phyloP scores from a whole-genome alignment of 2,888 invertebrate species.

The Dryadula phaetusa region DNA sequence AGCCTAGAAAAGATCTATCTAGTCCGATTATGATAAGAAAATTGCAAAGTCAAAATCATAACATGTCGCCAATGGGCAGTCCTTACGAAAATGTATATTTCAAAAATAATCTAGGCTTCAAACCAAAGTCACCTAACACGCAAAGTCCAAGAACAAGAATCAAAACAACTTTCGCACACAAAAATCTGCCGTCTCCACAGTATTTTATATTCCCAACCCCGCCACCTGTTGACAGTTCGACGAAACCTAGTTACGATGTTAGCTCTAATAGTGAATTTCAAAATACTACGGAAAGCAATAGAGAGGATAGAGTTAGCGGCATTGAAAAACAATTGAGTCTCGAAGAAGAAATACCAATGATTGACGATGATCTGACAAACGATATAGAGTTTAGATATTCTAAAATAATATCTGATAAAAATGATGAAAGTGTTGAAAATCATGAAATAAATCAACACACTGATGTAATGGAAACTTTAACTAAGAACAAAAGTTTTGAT shows the following conservation, averaged over 20 bases:
- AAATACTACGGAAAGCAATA: constrained; percentile 32
- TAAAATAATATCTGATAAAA: constrained; percentile 49
- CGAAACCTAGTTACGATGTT: constrained; percentile 59
- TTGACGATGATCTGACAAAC: constrained; percentile 76
- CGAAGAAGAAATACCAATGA: constrained; percentile 83
- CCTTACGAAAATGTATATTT: constrained; percentile 86
- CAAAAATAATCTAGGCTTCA: constrained; percentile 67
- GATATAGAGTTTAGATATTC: constrained; percentile 78
- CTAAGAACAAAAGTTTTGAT: constrained; percentile 75
- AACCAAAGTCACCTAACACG: constrained; percentile 78
- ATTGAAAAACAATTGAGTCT: constrained; percentile 80
- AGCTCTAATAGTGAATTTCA: constrained; percentile 37
- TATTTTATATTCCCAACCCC: constrained; percentile 80
- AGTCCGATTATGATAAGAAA: constrained; percentile 77
- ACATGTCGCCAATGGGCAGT: constrained; percentile 67
- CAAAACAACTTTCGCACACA: constrained; percentile 84
- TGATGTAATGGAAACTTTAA: constrained; percentile 51
- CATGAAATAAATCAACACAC: constrained; percentile 23
- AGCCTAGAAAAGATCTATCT: constrained; percentile 66
- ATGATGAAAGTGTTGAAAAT: constrained; percentile 45
- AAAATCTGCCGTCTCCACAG: constrained; percentile 77
- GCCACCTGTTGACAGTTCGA: constrained; percentile 63
- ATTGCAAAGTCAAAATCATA: constrained; percentile 56
- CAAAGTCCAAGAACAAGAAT: constrained; percentile 86
- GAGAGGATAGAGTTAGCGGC: constrained; percentile 54